Base-by-base conservation (phyloP, 2,797 vertebrate genomes). In the Paramormyrops hopkinsi region DNA sequence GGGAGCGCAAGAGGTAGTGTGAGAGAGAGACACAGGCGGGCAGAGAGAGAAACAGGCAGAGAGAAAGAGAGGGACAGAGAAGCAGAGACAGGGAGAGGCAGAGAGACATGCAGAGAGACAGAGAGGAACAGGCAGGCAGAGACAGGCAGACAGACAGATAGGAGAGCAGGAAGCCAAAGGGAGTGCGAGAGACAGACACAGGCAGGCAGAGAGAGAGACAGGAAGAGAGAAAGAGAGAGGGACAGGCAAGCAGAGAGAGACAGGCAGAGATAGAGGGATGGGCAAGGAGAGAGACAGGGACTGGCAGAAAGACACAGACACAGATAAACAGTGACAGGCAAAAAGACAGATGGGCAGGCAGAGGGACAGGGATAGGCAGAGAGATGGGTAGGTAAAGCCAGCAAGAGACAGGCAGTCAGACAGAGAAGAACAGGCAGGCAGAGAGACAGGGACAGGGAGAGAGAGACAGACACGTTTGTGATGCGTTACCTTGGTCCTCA, bases 401-500 rank as follows among this genome's bases (percentile, higher is more conserved):
- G 50, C 50, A 14, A 53, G 22, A 4, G 53, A 19, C 3, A 19
- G 53, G 53, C 17, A 54, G 17, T 4, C 17, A 19, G 53, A 54
- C 6, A 65, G 59, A 54, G 11, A 54, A 19, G 2, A 65, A 65
- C 22, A 65, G 1, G 76, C 5, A 73, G 89, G 88, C 19, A 54
- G 1, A 89, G 8, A 33, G 29, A 29, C 29, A 84, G 19, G 7
- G n/a, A 59, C 4, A 56, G 19, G 14, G 54, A 56, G 19, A 29
- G 3, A 44, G 33, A 50, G 12, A 53, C 29, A 86, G 41, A 86
- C 56, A 86, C 76, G 22, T 62, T 54, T 2, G 12, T 6, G 12
- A 44, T 29, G 12, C 19, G 3, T 37, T 59, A 96, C 96, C 96
- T 94, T 96, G 94, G 87, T 94, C 94, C 22, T 95, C 97, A 90